Evolutionary conservation across 2,888 invertebrate species (phyloP), one percentile per base, ranked within the genome.

Genomic region (Alsophila aescularia): DNA sequence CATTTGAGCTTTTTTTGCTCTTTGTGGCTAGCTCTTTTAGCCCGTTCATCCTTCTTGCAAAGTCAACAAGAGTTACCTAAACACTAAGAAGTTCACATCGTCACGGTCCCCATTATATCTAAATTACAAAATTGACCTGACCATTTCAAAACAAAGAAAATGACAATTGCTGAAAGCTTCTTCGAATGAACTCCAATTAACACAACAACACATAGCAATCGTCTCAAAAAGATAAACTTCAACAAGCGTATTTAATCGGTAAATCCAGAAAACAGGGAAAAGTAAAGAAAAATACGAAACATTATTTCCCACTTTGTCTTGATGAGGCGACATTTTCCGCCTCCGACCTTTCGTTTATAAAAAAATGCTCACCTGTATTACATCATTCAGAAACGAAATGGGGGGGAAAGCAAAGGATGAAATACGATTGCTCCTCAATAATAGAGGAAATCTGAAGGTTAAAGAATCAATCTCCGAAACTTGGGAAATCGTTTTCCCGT

Each of bases 301-400:
- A 66, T 66, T 63, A 66, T 58, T 66, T 60, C 55, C 62, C 61
- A 61, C 63, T 66, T 61, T 61, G 59, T 58, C 47, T 52, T 52
- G 61, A 56, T 47, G 61, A 61, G 65, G 58, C 60, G 65, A 61
- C 63, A 66, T 66, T 66, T 63, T 63, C 61, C 61, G 60, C 52
- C 51, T 45, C 56, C 63, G 65, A 63, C 65, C 60, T 63, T 63
- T 60, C 61, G 63, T 63, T 63, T 63, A 57, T 58, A 61, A 60
- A 65, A 49, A 52, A 57, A 54, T 54, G 36, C 51, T 52, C 61
- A 63, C 65, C 66, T 66, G 61, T 63, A 61, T 62, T 61, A 64
- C 60, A 62, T 59, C 62, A 58, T 62, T 52, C 48, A 50, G 48
- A 51, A 48, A 49, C 18, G 61, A 63, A 66, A 63, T 60, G 58